phyloP scores from a whole-genome alignment of 2,113 vertebrate species.

The Tenrec ecaudatus region DNA sequence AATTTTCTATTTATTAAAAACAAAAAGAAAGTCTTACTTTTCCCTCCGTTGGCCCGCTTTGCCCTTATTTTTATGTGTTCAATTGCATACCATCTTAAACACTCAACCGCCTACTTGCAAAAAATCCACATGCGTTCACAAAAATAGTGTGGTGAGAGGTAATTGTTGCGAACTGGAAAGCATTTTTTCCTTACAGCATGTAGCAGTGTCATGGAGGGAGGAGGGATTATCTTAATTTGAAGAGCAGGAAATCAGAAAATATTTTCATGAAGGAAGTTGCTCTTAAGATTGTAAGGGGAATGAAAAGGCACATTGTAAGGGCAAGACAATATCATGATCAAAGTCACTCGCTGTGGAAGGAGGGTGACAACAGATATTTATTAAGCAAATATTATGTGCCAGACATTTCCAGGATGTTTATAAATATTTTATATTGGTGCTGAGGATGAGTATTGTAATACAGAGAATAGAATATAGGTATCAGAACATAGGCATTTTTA shows the following conservation, averaged over 20 bases:
- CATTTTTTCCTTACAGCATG: neutral
- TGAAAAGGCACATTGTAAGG: neutral
- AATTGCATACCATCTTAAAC: slow-evolving; percentile 41
- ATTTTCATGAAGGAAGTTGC: neutral
- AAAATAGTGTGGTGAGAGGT: neutral
- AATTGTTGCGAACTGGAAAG: neutral
- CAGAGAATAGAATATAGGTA: neutral
- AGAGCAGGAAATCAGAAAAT: neutral
- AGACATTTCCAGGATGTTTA: neutral
- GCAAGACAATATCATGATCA: neutral
- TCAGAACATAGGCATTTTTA: neutral
- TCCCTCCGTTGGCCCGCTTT: neutral
- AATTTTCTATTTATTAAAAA: slow-evolving; percentile 64
- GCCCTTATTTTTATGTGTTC: slow-evolving; percentile 17
- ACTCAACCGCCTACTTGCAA: slow-evolving; percentile 10
- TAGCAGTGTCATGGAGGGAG: neutral
- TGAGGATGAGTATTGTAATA: neutral
- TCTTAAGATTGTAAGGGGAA: slow-evolving; percentile 29
- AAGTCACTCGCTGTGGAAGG: neutral
- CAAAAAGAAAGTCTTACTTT: slow-evolving; percentile 6
- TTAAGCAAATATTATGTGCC: neutral
- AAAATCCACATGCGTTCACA: slow-evolving; percentile 4
- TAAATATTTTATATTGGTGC: neutral
- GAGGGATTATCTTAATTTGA: neutral
- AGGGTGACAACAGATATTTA: neutral